These are phyloP conservation scores for Scopus umbretta DNA, from an alignment of 2,113 vertebrate species.

Conservation along the genomic window DNA sequence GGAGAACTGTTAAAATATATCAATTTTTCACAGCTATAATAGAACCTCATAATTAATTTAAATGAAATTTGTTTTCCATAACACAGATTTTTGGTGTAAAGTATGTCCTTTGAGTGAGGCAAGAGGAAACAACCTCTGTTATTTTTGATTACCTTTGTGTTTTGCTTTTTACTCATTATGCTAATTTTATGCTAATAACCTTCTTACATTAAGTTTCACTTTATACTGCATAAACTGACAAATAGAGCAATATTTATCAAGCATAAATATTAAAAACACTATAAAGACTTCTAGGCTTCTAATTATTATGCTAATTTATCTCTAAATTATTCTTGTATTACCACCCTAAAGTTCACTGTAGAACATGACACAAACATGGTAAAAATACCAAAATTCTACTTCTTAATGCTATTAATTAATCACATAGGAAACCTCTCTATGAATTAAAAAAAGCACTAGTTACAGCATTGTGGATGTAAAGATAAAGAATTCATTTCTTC, in stretches of 20 bases:
- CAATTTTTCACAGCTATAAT: slow-evolving; percentile 4
- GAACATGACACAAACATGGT: slow-evolving; percentile 32
- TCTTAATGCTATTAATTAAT: slow-evolving; percentile 28
- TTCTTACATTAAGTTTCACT: slow-evolving; percentile 62
- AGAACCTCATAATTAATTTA: slow-evolving; percentile 55
- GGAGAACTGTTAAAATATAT: neutral
- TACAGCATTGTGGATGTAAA: neutral
- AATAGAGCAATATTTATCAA: slow-evolving; percentile 68
- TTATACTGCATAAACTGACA: slow-evolving; percentile 65
- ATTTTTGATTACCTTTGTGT: slow-evolving; percentile 69
- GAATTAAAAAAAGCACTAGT: neutral
- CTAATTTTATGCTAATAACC: slow-evolving; percentile 63
- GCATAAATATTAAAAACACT: slow-evolving; percentile 68
- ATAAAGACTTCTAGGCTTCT: slow-evolving; percentile 61
- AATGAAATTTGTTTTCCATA: slow-evolving; percentile 46
- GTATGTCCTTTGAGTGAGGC: slow-evolving; percentile 26
- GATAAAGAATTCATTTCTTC: neutral
- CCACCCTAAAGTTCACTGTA: slow-evolving; percentile 21
- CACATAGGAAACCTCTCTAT: neutral
- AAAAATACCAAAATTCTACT: slow-evolving; percentile 32
- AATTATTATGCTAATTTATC: slow-evolving; percentile 69
- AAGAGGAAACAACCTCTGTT: slow-evolving; percentile 53
- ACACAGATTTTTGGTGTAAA: slow-evolving; percentile 28
- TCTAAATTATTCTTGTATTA: slow-evolving; percentile 60
- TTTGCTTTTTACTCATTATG: slow-evolving; percentile 58